Evolutionary conservation across 2,888 invertebrate genomes (phyloP).

Genomic region (Parasteatoda lunata): DNA sequence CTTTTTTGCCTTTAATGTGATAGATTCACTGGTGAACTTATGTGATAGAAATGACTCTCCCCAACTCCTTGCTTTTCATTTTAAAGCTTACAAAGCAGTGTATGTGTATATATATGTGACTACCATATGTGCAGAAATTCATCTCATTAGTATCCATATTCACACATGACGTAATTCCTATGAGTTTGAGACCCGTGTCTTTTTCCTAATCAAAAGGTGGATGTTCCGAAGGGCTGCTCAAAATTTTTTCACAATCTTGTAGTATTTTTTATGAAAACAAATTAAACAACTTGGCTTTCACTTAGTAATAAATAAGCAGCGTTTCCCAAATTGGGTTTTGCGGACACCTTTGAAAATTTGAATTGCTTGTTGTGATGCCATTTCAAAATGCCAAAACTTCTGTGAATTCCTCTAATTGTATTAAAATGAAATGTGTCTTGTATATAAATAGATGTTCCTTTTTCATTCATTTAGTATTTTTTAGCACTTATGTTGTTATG

Average conservation of each 20-base stretch:
- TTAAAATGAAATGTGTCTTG: not conserved
- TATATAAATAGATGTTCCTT: not conserved
- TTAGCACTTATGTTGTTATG: not conserved
- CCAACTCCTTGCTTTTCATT: not conserved
- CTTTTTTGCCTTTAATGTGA: conserved; percentile 29
- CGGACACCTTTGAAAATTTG: not conserved
- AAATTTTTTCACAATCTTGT: not conserved
- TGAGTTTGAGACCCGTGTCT: conserved; percentile 64
- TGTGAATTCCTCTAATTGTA: not conserved
- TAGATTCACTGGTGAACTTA: conserved; percentile 21
- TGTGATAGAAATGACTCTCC: conserved; percentile 28
- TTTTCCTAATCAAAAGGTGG: conserved; percentile 63
- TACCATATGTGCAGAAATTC: not conserved
- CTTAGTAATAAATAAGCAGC: not conserved
- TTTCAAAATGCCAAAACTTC: not conserved
- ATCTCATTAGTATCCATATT: conserved; percentile 3
- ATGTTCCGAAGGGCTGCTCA: conserved; percentile 38
- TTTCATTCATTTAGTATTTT: not conserved
- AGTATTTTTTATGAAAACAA: not conserved
- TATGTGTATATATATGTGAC: conserved; percentile 15
- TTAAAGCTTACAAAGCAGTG: conserved; percentile 17
- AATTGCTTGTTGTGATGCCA: conserved; percentile 3
- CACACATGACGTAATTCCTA: conserved; percentile 24
- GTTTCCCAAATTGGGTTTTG: conserved; percentile 5
- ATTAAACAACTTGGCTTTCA: not conserved